Conservation (phyloP, 2,113 vertebrate species). For the Zosterops japonicus region DNA sequence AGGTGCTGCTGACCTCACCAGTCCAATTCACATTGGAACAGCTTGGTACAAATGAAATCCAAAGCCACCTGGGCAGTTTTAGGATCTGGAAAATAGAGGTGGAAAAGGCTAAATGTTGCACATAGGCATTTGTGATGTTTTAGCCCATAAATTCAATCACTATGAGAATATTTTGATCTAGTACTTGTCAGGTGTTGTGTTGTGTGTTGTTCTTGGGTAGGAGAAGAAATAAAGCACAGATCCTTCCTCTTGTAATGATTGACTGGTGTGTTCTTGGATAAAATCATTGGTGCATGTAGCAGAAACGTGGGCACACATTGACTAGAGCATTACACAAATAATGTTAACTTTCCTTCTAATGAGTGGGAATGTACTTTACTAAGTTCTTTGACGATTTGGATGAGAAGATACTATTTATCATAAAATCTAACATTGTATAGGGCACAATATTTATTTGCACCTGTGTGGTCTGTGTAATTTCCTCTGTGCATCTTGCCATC, state of each 20-base stretch:
- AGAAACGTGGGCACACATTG: background rate
- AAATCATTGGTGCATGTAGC: background rate
- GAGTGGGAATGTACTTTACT: background rate
- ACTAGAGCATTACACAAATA: background rate
- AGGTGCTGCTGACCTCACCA: slow-evolving; percentile 39
- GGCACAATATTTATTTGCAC: background rate
- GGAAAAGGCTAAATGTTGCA: background rate
- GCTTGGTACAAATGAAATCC: background rate
- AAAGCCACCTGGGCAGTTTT: background rate
- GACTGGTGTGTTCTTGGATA: background rate
- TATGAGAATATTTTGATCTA: background rate
- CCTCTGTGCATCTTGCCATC: background rate
- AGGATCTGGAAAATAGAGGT: background rate
- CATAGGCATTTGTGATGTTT: background rate
- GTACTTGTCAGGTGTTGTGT: background rate
- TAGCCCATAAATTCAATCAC: background rate
- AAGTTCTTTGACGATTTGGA: background rate
- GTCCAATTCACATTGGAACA: background rate
- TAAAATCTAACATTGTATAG: background rate
- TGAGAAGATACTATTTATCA: background rate
- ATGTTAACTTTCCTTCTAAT: background rate
- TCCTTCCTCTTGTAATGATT: background rate
- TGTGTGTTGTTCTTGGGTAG: background rate
- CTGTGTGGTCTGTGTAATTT: background rate
- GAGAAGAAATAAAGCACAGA: background rate